These are phyloP conservation scores for Grus americana DNA, from an alignment of 2,113 vertebrate species.

Conservation along the genomic window DNA sequence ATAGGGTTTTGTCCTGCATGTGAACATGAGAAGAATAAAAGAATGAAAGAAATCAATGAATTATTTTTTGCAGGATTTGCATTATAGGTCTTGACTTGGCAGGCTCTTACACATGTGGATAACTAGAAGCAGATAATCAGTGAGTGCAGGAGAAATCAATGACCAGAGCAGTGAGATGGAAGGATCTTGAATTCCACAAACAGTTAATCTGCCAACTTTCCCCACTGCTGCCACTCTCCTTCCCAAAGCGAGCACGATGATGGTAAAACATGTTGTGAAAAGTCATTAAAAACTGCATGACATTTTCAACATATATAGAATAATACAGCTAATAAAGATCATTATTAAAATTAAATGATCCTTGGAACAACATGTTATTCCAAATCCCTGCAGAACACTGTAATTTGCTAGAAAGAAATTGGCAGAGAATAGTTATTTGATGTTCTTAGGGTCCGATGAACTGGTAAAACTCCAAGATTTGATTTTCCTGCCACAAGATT, in stretches of 20 bases:
- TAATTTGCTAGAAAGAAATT: neutral
- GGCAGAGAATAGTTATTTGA: neutral
- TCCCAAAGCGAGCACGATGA: neutral
- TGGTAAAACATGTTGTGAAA: neutral
- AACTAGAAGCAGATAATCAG: neutral
- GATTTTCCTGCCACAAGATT: slow-evolving; percentile 4
- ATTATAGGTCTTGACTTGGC: neutral
- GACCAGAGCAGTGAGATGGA: neutral
- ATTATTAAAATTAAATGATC: slow-evolving; percentile 25
- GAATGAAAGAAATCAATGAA: neutral
- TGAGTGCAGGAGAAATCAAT: neutral
- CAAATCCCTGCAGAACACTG: slow-evolving; percentile 1
- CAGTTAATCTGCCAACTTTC: neutral
- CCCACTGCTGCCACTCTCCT: neutral
- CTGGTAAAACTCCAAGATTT: slow-evolving; percentile 6
- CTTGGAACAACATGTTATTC: neutral
- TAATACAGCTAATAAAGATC: neutral
- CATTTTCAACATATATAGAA: neutral
- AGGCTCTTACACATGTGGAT: neutral
- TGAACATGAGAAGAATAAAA: neutral
- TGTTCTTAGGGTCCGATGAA: neutral
- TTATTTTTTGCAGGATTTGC: neutral
- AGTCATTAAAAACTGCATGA: neutral
- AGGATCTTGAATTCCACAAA: neutral
- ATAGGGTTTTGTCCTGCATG: neutral